Conservation (phyloP, 2,888 invertebrate species). For the Pecten maximus region DNA sequence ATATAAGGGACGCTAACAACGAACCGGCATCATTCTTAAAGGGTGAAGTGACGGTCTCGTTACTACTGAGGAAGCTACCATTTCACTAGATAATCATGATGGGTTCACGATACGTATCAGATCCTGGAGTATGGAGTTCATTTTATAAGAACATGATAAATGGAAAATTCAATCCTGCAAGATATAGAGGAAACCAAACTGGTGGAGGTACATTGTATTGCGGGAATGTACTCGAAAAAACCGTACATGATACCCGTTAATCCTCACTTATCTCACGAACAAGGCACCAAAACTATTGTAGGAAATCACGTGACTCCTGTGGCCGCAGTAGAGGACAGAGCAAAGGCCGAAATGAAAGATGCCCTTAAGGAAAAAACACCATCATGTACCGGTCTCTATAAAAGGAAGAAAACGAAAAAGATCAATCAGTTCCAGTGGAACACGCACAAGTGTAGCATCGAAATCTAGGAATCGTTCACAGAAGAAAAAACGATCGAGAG, state of each 20-base stretch:
- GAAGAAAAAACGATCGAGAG: background rate
- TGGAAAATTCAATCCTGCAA: slow-evolving; percentile 39
- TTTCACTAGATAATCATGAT: slow-evolving; percentile 42
- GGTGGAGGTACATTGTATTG: slow-evolving; percentile 47
- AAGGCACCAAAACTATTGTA: slow-evolving; percentile 30
- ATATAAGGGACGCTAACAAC: slow-evolving; percentile 49
- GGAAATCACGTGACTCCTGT: slow-evolving; percentile 42
- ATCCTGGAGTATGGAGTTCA: slow-evolving; percentile 41
- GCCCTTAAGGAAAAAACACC: slow-evolving; percentile 40
- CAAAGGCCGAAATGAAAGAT: slow-evolving; percentile 46
- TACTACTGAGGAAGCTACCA: slow-evolving; percentile 40
- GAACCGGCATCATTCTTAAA: slow-evolving; percentile 44
- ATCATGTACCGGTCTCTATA: slow-evolving; percentile 42
- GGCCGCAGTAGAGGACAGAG: slow-evolving; percentile 48
- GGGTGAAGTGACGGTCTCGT: slow-evolving; percentile 45
- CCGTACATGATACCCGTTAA: slow-evolving; percentile 50
- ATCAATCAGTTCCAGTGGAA: background rate
- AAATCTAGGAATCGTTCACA: background rate
- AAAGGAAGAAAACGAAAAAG: background rate
- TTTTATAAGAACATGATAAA: slow-evolving; percentile 43
- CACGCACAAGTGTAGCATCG: background rate
- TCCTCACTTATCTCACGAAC: slow-evolving; percentile 30
- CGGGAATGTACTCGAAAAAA: slow-evolving; percentile 47
- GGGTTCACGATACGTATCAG: slow-evolving; percentile 46
- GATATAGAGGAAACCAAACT: slow-evolving; percentile 46